phyloP scores from a whole-genome alignment of 2,888 invertebrate genomes.

The Eudasyphora cyanicolor region DNA sequence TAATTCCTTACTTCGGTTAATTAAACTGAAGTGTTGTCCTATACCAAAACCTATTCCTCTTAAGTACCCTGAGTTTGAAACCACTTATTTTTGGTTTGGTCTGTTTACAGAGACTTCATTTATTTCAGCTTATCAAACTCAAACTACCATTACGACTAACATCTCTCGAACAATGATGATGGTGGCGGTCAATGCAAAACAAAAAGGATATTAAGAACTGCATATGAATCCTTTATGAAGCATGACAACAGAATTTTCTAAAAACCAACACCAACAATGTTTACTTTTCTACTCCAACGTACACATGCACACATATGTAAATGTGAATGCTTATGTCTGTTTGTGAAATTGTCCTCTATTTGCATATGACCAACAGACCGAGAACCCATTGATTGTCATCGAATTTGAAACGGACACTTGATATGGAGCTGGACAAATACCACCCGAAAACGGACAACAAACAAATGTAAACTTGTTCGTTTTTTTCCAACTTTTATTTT shows the following conservation, averaged over 20 bases:
- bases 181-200: not conserved
- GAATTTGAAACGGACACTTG: slow-evolving; percentile 67
- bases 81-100: slow-evolving; percentile 70
- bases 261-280: slow-evolving; percentile 40
- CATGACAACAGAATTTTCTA: slow-evolving; percentile 68
- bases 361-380: slow-evolving; percentile 75
- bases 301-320: slow-evolving; percentile 30
- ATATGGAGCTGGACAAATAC: slow-evolving; percentile 7
- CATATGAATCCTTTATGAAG: slow-evolving; percentile 78
- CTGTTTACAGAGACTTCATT: slow-evolving; percentile 76
- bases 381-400: slow-evolving; percentile 79
- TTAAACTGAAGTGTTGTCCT: slow-evolving; percentile 61
- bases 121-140: slow-evolving; percentile 74
- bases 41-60: slow-evolving; percentile 41
- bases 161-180: slow-evolving; percentile 10
- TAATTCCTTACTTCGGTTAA: slow-evolving; percentile 22
- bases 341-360: slow-evolving; percentile 38
- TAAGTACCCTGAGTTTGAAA: slow-evolving; percentile 57
- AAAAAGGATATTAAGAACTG: slow-evolving; percentile 62
- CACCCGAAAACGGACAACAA: not conserved
- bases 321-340: slow-evolving; percentile 31
- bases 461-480: slow-evolving; percentile 12
- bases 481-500: not conserved
- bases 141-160: slow-evolving; percentile 35
- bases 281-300: slow-evolving; percentile 34